Evolutionary conservation across 2,113 vertebrate species (phyloP).

Genomic region (Nibea albiflora): DNA sequence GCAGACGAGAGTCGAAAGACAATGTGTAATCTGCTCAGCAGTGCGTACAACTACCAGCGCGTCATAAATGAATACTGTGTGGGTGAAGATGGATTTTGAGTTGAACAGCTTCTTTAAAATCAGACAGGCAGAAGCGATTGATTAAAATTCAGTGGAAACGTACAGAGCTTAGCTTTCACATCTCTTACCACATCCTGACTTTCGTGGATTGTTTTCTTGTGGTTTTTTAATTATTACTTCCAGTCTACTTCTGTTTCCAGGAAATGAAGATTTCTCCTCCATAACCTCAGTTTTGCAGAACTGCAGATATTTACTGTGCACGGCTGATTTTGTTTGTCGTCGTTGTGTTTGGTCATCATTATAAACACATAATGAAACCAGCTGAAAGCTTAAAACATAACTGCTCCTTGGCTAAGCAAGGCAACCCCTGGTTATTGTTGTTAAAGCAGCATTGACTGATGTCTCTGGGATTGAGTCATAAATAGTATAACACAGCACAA

Average conservation of each 20-base stretch:
- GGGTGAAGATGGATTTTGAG: slow-evolving; percentile 17
- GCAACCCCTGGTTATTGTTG: neutral
- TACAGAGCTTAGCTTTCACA: neutral
- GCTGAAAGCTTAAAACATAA: neutral
- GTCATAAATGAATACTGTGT: slow-evolving; percentile 11
- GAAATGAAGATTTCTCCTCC: neutral
- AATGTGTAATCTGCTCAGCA: slow-evolving; percentile 36
- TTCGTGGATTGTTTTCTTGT: neutral
- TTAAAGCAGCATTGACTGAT: neutral
- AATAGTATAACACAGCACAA: no score
- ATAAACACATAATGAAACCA: neutral
- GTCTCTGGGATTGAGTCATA: no score
- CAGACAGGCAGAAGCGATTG: neutral
- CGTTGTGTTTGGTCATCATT: neutral
- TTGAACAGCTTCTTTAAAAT: slow-evolving; percentile 4
- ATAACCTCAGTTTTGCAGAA: neutral
- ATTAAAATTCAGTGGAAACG: slow-evolving; percentile 15
- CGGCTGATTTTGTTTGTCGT: neutral
- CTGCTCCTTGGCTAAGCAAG: neutral
- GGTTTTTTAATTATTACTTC: neutral
- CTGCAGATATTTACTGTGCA: neutral
- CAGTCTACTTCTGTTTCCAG: neutral
- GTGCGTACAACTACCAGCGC: slow-evolving; percentile 7
- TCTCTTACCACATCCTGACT: slow-evolving; percentile 8
- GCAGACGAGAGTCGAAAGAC: slow-evolving; percentile 29